Percentiles rank a stretch among this genome's conserved stretches.
phyloP scores from a whole-genome alignment of 2,888 invertebrate species.

The Nephrocerus scutellatus region DNA sequence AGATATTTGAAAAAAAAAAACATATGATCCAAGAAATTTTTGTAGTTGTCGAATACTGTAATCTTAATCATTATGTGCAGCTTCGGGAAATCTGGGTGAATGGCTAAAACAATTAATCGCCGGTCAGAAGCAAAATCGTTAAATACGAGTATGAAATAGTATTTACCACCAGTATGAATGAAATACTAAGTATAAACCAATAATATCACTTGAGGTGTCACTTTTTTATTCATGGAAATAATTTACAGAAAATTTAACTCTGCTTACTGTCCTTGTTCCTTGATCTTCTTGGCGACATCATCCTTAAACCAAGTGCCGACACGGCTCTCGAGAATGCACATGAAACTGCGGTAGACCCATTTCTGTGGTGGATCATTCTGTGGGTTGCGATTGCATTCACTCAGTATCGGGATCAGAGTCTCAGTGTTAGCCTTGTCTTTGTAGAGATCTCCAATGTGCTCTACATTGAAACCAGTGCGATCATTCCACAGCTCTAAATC shows the following conservation, averaged over 20 bases:
- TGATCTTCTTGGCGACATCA: conserved; percentile 20
- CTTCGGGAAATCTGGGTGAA: conserved; percentile 26
- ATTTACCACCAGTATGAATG: too few species aligned
- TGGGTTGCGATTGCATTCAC: conserved; percentile 25
- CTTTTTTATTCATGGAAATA: background rate
- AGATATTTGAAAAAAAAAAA: conserved; percentile 26
- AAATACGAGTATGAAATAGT: too few species aligned
- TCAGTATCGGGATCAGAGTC: conserved; percentile 24
- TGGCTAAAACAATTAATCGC: conserved; percentile 28
- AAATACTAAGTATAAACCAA: too few species aligned
- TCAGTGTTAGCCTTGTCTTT: conserved; percentile 25
- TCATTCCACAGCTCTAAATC: conserved; percentile 26
- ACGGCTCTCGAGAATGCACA: conserved; percentile 25
- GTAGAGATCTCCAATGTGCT: conserved; percentile 25
- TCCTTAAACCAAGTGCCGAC: conserved; percentile 29
- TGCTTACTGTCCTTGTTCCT: conserved; percentile 5
- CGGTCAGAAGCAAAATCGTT: too few species aligned
- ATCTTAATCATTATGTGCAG: conserved; percentile 28
- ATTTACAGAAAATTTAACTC: background rate
- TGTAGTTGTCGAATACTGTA: conserved; percentile 30
- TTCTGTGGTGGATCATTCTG: conserved; percentile 22
- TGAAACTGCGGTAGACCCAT: conserved; percentile 25
- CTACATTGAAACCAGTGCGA: conserved; percentile 24
- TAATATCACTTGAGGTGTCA: background rate
- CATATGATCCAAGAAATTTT: conserved; percentile 27